Evolutionary conservation across 2,888 invertebrate genomes (phyloP).

Genomic region (Branchellion lobata): DNA sequence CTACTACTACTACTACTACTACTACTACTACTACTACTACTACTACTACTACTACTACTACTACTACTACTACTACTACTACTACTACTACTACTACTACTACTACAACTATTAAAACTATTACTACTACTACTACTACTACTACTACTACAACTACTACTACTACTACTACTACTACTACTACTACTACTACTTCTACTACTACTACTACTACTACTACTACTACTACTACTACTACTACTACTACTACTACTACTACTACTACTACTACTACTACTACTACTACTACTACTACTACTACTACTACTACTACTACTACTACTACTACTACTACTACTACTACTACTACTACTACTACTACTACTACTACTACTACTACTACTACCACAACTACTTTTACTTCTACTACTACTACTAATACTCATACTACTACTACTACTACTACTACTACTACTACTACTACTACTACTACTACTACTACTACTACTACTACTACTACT

Average conservation of each 20-base stretch:
- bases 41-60: slow-evolving; percentile 33
- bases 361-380: no score
- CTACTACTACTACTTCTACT: slow-evolving; percentile 30
- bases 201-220: slow-evolving; percentile 37
- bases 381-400: no score
- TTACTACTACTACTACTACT: slow-evolving; percentile 47
- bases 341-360: no score
- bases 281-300: background rate
- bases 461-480: no score
- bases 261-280: background rate
- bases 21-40: slow-evolving; percentile 44
- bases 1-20: slow-evolving; percentile 24
- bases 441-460: no score
- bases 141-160: slow-evolving; percentile 44
- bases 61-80: slow-evolving; percentile 46
- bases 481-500: no score
- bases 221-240: slow-evolving; percentile 2
- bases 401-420: no score
- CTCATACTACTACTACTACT: no score
- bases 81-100: slow-evolving; percentile 45
- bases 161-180: slow-evolving; percentile 37
- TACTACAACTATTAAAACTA: no score
- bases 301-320: slow-evolving; percentile 34
- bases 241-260: background rate
- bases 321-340: background rate